Percentiles rank a stretch among this genome's conserved stretches.
Conservation (phyloP, 1,140 invertebrate genomes). For the Cotesia typhae region DNA sequence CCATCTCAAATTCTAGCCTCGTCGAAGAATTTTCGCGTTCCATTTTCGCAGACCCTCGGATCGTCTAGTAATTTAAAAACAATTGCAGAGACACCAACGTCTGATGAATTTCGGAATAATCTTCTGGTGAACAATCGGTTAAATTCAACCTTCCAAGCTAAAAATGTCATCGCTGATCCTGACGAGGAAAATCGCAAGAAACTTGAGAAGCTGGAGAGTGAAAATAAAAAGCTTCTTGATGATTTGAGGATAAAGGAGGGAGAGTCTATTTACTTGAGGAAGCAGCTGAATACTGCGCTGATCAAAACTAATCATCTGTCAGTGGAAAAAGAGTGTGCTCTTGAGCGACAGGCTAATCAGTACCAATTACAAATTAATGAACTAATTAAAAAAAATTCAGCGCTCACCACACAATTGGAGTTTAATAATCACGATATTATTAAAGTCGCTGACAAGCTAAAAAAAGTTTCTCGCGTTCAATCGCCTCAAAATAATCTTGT, state of each 20-base stretch:
- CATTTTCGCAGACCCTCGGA: slow-evolving; percentile 23
- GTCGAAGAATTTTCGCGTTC: not conserved
- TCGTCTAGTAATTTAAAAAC: slow-evolving; percentile 27
- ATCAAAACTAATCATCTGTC: slow-evolving; percentile 46
- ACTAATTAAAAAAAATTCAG: too few relatives aligned
- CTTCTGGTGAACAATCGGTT: slow-evolving; percentile 38
- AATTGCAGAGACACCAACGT: slow-evolving; percentile 8
- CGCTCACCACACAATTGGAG: too few relatives aligned
- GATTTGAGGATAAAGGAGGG: slow-evolving; percentile 56
- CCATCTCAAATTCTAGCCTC: not conserved
- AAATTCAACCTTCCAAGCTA: slow-evolving; percentile 51
- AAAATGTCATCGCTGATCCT: slow-evolving; percentile 34
- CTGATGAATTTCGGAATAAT: slow-evolving; percentile 44
- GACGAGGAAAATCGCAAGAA: slow-evolving; percentile 38
- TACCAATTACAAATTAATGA: not conserved
- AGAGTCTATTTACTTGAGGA: slow-evolving; percentile 52
- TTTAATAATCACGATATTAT: too few relatives aligned
- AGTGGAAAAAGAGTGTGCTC: slow-evolving; percentile 45
- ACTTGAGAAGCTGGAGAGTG: slow-evolving; percentile 47
- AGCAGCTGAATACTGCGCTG: slow-evolving; percentile 50
- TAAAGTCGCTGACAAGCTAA: too few relatives aligned
- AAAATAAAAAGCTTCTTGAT: slow-evolving; percentile 51
- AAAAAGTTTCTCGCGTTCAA: too few relatives aligned
- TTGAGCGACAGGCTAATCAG: slow-evolving; percentile 49
- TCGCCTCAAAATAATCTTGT: not conserved